Conservation (phyloP, 2,797 vertebrate genomes). For the Alexandromys oeconomus region DNA sequence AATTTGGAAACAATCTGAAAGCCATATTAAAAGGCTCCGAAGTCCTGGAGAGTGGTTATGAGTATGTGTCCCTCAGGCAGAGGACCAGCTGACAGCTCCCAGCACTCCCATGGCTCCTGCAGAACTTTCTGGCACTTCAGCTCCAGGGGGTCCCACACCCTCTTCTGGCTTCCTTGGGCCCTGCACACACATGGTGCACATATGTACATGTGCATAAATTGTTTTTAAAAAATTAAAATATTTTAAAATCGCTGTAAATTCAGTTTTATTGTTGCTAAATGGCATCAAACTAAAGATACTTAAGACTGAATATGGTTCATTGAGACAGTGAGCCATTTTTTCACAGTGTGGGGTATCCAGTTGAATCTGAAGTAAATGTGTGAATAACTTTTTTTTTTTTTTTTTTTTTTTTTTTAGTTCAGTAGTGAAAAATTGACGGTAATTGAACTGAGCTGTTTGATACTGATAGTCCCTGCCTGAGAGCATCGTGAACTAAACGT, state of each 20-base stretch:
- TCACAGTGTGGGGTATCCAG: constrained; percentile 4
- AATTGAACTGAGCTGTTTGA: constrained; percentile 17
- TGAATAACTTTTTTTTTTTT: background rate
- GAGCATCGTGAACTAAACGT: constrained; percentile 8
- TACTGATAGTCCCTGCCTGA: background rate
- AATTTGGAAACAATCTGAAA: constrained; percentile 9
- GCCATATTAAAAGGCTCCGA: constrained; percentile 25
- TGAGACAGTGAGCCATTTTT: constrained; percentile 30
- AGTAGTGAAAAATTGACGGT: constrained; percentile 24
- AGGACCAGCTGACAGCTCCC: background rate
- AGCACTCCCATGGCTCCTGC: too few relatives aligned
- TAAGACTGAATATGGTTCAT: background rate
- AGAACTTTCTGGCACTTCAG: background rate
- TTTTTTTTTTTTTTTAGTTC: background rate
- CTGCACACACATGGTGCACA: background rate
- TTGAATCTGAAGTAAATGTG: constrained; percentile 48
- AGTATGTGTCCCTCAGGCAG: background rate
- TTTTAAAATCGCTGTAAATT: constrained; percentile 32
- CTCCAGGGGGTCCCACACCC: background rate
- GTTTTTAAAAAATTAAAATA: background rate
- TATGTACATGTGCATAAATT: background rate
- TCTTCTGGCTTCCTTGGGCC: background rate
- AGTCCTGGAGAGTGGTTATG: background rate
- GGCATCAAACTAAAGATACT: constrained; percentile 49
- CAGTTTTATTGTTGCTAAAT: background rate